Conservation (phyloP, 2,113 vertebrate genomes). For the Nerophis lumbriciformis region DNA sequence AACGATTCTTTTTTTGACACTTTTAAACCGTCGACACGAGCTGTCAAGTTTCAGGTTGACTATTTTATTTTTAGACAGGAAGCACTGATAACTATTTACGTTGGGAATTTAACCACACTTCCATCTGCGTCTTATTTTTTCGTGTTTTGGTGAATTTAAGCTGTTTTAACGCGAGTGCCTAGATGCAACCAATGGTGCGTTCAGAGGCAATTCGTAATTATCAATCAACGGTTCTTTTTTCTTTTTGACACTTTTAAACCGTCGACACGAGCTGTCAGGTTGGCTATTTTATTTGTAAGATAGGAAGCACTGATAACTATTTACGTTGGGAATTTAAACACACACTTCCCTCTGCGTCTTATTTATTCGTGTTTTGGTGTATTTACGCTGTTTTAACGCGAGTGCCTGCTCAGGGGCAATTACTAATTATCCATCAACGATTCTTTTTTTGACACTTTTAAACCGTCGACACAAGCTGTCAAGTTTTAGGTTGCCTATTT, state of each 20-base stretch:
- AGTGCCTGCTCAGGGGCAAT: constrained; percentile 33
- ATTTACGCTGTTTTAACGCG: constrained; percentile 37
- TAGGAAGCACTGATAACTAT: constrained; percentile 2
- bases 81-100: neutral
- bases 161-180: constrained; percentile 20
- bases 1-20: constrained; percentile 6
- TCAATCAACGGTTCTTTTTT: constrained; percentile 19
- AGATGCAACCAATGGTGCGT: no score
- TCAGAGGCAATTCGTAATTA: constrained; percentile 12
- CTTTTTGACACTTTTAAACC: neutral
- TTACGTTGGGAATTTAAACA: neutral
- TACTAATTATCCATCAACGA: constrained; percentile 10
- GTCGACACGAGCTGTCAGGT: neutral
- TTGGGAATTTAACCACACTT: constrained; percentile 2
- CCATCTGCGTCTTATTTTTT: constrained; percentile 8
- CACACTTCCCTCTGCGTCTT: constrained; percentile 21
- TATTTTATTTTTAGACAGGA: constrained; percentile 40
- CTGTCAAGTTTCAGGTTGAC: constrained; percentile 20
- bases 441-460: neutral
- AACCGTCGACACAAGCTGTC: neutral
- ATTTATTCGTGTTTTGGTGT: constrained; percentile 19
- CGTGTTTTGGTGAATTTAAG: constrained; percentile 44
- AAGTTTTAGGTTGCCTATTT: constrained; percentile 40
- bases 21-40: neutral
- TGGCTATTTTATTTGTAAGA: constrained; percentile 44